phyloP scores from a whole-genome alignment of 2,113 vertebrate species.

The Podocnemis expansa region DNA sequence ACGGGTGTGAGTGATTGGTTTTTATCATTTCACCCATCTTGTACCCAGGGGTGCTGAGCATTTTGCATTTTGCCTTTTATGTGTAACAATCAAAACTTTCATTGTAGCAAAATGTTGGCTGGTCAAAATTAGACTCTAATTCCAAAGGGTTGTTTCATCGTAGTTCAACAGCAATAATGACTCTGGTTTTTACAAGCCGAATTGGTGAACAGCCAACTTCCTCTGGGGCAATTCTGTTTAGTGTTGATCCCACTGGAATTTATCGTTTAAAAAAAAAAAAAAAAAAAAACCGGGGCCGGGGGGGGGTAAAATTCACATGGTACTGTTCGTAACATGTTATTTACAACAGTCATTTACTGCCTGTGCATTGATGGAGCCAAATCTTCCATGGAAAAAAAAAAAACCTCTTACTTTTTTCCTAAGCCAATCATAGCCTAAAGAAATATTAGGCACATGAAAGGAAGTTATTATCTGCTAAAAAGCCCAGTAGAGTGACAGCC shows the following conservation, averaged over 20 bases:
- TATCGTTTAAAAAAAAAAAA: conserved; percentile 32
- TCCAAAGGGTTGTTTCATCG: conserved; percentile 79
- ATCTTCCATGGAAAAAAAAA: neutral
- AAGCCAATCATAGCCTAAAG: neutral
- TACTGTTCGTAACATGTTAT: neutral
- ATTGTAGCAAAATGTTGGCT: conserved; percentile 68
- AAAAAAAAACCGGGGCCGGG: neutral
- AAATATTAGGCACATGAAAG: neutral
- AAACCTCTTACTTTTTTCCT: neutral
- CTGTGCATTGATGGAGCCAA: neutral
- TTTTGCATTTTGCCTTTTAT: conserved; percentile 67
- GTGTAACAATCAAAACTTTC: conserved; percentile 71
- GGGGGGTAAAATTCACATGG: neutral
- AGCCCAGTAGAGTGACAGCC: neutral
- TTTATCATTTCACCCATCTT: conserved; percentile 47
- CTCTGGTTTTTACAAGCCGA: conserved; percentile 67
- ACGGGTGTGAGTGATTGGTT: neutral
- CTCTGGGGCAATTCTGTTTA: conserved; percentile 64
- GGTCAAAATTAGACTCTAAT: conserved; percentile 70
- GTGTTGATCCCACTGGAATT: conserved; percentile 69
- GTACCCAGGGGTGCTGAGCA: conserved; percentile 36
- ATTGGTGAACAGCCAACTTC: conserved; percentile 73
- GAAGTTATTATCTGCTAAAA: accelerated
- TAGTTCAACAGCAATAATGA: conserved; percentile 65
- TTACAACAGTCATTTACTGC: neutral